Evolutionary conservation across 2,797 vertebrate genomes (phyloP), one percentile per base, ranked within the genome.

Genomic region (Scolopax rusticola): DNA sequence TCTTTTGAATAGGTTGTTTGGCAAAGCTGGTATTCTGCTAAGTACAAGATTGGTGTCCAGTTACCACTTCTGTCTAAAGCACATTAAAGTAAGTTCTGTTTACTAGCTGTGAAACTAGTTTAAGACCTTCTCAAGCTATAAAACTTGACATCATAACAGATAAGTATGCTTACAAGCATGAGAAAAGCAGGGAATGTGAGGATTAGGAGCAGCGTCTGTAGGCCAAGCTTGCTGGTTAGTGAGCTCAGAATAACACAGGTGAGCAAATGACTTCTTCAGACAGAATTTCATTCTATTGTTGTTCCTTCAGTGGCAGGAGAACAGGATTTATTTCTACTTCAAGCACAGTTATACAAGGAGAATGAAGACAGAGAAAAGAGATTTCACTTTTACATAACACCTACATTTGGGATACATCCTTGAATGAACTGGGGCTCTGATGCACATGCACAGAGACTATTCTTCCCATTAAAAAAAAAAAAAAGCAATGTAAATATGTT

Each of bases 361-460:
- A 78, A 92, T 45, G 80, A 87, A 89, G 77, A 65, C 51, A 89
- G n/a, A 80, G 33, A 68, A 91, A 85, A 82, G 11, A 81, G 1
- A 51, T 69, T 93, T 75, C 51, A 63, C 36, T 67, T 92, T 91
- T 87, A 95, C 9, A 0, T 84, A 96, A 96, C 56, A 91, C 27
- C 74, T 84, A 41, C 70, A 82, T 73, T 64, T 84, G 59, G 61
- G 59, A 82, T 77, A 50, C 71, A 87, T 94, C 81, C 75, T 84
- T 50, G 64, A 82, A 80, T 74, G 80, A 95, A 91, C 79, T 60
- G 51, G 57, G 69, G 47, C 59, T 84, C 45, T 28, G 51, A 87
- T 64, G 70, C 16, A 84, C 40, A 68, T 70, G 78, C 54, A 75
- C 32, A 73, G 36, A 94, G 12, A 73, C 3, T 60, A 10, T 48